Percentiles rank a stretch among this genome's conserved stretches.
Evolutionary conservation across 1,140 invertebrate genomes (phyloP).

Genomic region (Sycobia sp.): DNA sequence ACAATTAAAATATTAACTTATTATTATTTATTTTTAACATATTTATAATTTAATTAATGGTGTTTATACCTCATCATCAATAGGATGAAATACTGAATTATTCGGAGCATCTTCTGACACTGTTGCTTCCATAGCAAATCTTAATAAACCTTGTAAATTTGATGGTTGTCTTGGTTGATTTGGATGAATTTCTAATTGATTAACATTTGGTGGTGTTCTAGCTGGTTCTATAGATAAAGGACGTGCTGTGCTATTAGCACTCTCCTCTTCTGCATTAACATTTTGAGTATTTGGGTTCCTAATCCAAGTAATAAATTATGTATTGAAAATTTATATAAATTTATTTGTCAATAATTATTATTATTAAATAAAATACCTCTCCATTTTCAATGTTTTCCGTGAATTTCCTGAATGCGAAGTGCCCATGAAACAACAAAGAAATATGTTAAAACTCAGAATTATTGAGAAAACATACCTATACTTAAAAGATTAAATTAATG

Average conservation of each 20-base stretch:
- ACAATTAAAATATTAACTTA: slow-evolving; percentile 9
- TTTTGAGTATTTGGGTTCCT: slow-evolving; percentile 38
- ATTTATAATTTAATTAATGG: neutral
- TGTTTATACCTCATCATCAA: slow-evolving; percentile 67
- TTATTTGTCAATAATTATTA: neutral
- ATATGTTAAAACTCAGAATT: neutral
- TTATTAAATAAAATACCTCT: slow-evolving; percentile 38
- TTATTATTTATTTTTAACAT: slow-evolving; percentile 9
- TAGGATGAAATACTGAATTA: slow-evolving; percentile 56
- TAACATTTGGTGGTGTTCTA: slow-evolving; percentile 32
- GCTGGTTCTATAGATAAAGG: slow-evolving; percentile 53
- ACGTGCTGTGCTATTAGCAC: slow-evolving; percentile 41
- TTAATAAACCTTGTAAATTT: slow-evolving; percentile 66
- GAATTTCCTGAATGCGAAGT: slow-evolving; percentile 40
- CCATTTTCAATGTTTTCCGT: slow-evolving; percentile 41
- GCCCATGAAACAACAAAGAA: slow-evolving; percentile 44
- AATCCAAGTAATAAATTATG: slow-evolving; percentile 22
- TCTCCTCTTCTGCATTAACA: slow-evolving; percentile 35
- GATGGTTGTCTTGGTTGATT: slow-evolving; percentile 57
- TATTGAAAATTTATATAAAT: neutral
- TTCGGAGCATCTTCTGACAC: slow-evolving; percentile 64
- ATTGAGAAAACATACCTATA: neutral
- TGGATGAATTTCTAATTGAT: slow-evolving; percentile 34
- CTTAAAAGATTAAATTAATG: neutral
- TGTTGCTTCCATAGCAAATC: slow-evolving; percentile 70